phyloP scores from a whole-genome alignment of 2,797 vertebrate genomes.

The Thunnus albacares region DNA sequence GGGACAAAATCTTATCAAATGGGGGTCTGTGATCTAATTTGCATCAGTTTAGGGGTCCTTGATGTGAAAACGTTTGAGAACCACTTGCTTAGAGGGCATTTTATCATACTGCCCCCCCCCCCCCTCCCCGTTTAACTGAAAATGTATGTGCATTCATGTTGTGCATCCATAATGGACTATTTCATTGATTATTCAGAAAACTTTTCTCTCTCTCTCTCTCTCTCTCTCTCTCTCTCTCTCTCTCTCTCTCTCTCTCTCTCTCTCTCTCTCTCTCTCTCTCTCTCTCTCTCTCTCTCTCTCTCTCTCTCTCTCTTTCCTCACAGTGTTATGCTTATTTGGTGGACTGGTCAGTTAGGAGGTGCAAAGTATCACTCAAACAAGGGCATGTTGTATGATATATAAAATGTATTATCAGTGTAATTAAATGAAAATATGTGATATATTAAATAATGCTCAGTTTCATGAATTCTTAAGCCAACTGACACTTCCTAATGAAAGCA shows the following conservation, averaged over 20 bases:
- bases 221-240: too few species aligned
- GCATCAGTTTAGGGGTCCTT: too few species aligned
- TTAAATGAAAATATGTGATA: conserved; percentile 28
- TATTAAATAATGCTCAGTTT: conserved; percentile 43
- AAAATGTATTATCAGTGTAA: conserved; percentile 16
- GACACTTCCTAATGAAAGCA: conserved; percentile 56
- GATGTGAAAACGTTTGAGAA: not conserved
- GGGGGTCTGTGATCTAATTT: too few species aligned
- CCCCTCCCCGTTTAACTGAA: not conserved
- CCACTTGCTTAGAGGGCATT: too few species aligned
- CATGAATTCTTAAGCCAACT: conserved; percentile 51
- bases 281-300: too few species aligned
- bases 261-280: too few species aligned
- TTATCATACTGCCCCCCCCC: too few species aligned
- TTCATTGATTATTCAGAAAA: conserved; percentile 27
- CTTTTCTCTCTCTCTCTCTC: too few species aligned
- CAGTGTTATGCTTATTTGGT: not conserved
- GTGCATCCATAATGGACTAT: not conserved
- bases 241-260: too few species aligned
- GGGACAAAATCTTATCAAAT: too few species aligned
- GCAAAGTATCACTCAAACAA: conserved; percentile 5
- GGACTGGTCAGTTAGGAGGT: conserved; percentile 9
- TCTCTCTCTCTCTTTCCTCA: not conserved
- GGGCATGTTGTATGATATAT: conserved; percentile 4
- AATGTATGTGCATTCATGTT: not conserved